A percentile compares a stretch with the other conserved stretches of the same genome.
Conservation (phyloP, 1,140 invertebrate genomes). For the Mactra quadrangularis region DNA sequence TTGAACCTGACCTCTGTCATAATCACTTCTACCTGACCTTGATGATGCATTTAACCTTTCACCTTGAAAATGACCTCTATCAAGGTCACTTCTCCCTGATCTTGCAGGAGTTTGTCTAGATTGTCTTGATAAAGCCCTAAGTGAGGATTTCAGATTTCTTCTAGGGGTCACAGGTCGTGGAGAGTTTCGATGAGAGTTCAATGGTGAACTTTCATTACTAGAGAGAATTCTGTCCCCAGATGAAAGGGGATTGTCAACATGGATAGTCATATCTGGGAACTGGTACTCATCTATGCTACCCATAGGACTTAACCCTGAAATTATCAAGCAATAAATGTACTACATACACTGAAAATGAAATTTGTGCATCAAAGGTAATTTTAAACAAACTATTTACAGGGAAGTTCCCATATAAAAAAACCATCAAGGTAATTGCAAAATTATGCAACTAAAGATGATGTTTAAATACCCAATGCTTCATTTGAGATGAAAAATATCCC, state of each 20-base stretch:
- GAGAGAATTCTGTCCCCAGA: neutral
- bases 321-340: too few relatives aligned
- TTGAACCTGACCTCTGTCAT: too few relatives aligned
- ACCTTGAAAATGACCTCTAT: too few relatives aligned
- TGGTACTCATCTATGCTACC: neutral
- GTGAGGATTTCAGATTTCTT: neutral
- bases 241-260: neutral
- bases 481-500: too few relatives aligned
- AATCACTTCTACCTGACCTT: neutral
- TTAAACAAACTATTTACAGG: too few relatives aligned
- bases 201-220: slow-evolving; percentile 20
- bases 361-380: too few relatives aligned
- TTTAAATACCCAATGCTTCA: too few relatives aligned
- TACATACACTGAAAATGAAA: too few relatives aligned
- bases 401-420: too few relatives aligned
- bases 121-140: slow-evolving; percentile 34
- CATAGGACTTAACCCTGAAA: neutral
- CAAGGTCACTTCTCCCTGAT: too few relatives aligned
- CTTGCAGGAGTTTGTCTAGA: neutral
- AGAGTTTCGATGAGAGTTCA: slow-evolving; percentile 39
- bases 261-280: slow-evolving; percentile 41
- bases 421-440: too few relatives aligned
- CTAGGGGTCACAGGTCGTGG: slow-evolving; percentile 19
- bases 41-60: neutral
- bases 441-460: too few relatives aligned